A percentile compares a stretch with the other conserved stretches of the same genome.
These are phyloP conservation scores for Amblyraja radiata DNA, from an alignment of 2,797 vertebrate species.

Conservation along the genomic window DNA sequence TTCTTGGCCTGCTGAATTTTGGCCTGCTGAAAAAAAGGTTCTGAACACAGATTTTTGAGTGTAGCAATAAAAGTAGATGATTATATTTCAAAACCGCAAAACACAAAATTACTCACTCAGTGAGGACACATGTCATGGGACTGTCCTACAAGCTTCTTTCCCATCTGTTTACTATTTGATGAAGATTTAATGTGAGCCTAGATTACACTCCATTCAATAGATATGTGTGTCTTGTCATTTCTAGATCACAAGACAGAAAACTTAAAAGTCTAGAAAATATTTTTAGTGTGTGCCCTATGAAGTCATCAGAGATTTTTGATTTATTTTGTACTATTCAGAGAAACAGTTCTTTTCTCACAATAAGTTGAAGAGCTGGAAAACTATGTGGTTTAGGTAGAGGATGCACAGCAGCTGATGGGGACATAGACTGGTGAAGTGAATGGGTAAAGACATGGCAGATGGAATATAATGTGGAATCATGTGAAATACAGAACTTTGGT, in stretches of 20 bases:
- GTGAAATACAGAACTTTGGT: no score
- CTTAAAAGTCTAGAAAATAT: neutral
- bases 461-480: no score
- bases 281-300: neutral
- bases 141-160: neutral
- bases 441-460: no score
- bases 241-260: neutral
- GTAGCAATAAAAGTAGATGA: neutral
- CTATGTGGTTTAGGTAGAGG: neutral
- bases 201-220: neutral
- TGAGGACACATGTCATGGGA: neutral
- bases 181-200: neutral
- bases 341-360: neutral
- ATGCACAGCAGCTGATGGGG: no score
- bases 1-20: neutral
- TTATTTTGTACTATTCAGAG: neutral
- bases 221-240: slow-evolving; percentile 14
- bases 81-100: slow-evolving; percentile 3
- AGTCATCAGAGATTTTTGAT: neutral
- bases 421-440: no score
- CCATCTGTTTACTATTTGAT: slow-evolving; percentile 31
- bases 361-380: neutral
- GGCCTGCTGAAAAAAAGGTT: neutral
- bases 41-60: neutral
- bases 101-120: neutral